phyloP scores from a whole-genome alignment of 2,113 vertebrate genomes.

The Thunnus maccoyii region DNA sequence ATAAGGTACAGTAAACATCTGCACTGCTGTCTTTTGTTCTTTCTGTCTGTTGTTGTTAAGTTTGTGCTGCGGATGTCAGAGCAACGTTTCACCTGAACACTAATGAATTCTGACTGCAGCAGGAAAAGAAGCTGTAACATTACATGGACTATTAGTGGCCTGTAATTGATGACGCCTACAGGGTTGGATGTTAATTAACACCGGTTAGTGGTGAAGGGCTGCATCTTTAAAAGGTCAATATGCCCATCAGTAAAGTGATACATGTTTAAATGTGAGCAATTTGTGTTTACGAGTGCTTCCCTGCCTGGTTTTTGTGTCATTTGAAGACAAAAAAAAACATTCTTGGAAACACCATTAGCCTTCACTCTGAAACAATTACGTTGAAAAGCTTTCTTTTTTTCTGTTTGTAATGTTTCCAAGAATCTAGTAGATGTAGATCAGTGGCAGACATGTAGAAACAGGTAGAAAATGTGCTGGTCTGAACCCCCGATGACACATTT shows the following conservation, averaged over 20 bases:
- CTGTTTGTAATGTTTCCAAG: slow-evolving; percentile 3
- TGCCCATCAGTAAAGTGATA: not conserved
- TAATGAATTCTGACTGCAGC: not conserved
- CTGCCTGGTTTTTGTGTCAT: not conserved
- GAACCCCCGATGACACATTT: no score
- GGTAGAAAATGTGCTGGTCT: no score
- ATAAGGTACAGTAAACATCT: slow-evolving; percentile 68
- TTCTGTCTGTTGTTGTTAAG: no score
- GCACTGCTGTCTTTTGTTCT: no score
- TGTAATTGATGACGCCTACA: slow-evolving; percentile 23
- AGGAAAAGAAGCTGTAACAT: slow-evolving; percentile 1
- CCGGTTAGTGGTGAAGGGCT: not conserved
- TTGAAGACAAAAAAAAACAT: not conserved
- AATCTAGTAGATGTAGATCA: not conserved
- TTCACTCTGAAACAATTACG: not conserved
- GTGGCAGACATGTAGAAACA: no score
- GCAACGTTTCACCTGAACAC: not conserved
- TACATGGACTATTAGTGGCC: slow-evolving; percentile 4
- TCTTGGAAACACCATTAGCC: not conserved
- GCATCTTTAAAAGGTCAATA: slow-evolving; percentile 47
- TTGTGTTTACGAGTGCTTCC: not conserved
- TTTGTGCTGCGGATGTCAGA: slow-evolving; percentile 1
- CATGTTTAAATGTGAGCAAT: not conserved
- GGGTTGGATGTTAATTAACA: slow-evolving; percentile 47
- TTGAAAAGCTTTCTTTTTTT: not conserved